Evolutionary conservation across 1,140 invertebrate species (phyloP).

Genomic region (Planococcus citri): DNA sequence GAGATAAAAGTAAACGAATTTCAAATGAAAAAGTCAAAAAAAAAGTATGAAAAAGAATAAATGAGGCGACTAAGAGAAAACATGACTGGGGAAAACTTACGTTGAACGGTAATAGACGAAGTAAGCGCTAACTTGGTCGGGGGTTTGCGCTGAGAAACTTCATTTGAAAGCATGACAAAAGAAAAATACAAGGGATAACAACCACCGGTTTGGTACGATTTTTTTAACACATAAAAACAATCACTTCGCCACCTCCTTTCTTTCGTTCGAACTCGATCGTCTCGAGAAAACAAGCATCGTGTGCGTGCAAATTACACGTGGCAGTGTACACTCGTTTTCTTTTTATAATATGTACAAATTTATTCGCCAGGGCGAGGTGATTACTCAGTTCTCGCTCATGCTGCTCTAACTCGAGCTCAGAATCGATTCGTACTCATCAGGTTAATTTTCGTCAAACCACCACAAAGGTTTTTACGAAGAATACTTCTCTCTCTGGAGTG

Average conservation of each 20-base stretch:
- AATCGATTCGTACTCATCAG: background rate
- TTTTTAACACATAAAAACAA: background rate
- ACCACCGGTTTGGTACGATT: background rate
- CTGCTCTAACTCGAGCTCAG: too few species aligned
- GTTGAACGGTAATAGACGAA: constrained; percentile 23
- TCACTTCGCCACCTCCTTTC: too few species aligned
- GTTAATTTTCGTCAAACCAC: too few species aligned
- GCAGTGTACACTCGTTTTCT: background rate
- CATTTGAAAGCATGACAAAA: constrained; percentile 19
- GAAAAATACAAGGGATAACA: constrained; percentile 1
- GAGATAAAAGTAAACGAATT: too few species aligned
- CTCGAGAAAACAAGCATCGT: too few species aligned
- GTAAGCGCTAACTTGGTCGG: constrained; percentile 31
- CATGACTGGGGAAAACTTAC: constrained; percentile 9
- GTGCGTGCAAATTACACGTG: background rate
- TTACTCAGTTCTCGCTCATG: too few species aligned
- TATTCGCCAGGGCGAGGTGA: too few species aligned
- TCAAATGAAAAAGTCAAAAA: background rate
- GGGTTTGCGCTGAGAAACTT: constrained; percentile 32
- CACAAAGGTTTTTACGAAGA: too few species aligned
- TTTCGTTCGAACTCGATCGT: too few species aligned
- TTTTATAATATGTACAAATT: too few species aligned
- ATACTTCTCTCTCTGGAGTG: background rate
- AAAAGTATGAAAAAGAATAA: background rate
- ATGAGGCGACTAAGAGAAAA: constrained; percentile 9